Evolutionary conservation across 2,797 vertebrate species (phyloP).

Genomic region (Miichthys miiuy): DNA sequence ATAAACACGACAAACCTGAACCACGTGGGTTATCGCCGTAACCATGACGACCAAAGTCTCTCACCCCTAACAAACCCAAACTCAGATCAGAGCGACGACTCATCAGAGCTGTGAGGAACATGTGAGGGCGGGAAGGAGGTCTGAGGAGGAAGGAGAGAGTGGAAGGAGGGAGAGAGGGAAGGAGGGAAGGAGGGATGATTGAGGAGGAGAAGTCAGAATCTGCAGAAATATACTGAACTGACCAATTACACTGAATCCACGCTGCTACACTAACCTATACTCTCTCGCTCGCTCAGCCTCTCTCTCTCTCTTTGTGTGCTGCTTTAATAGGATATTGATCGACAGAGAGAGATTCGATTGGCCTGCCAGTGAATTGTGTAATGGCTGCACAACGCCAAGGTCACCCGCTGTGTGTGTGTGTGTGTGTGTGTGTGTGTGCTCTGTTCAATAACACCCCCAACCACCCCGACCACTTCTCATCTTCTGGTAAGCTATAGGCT

Average conservation of each 20-base stretch:
- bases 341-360: slow-evolving; percentile 95
- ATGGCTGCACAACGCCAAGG: slow-evolving; percentile 96
- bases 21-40: no score
- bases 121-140: neutral
- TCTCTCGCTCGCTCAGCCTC: slow-evolving; percentile 33
- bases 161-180: neutral
- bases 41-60: no score
- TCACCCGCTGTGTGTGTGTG: slow-evolving; percentile 79
- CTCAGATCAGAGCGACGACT: no score
- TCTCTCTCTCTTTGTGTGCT: slow-evolving; percentile 62
- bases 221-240: slow-evolving; percentile 86
- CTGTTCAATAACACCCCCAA: slow-evolving; percentile 67
- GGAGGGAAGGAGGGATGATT: slow-evolving; percentile 25
- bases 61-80: no score
- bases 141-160: neutral
- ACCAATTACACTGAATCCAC: slow-evolving; percentile 97
- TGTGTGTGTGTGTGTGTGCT: slow-evolving; percentile 50
- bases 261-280: slow-evolving; percentile 88
- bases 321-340: slow-evolving; percentile 99
- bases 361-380: slow-evolving; percentile 95
- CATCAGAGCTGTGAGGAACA: no score
- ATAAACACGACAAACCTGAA: no score
- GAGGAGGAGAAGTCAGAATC: slow-evolving; percentile 44
- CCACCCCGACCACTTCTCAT: slow-evolving; percentile 57
- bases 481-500: slow-evolving; percentile 67